Conservation (phyloP, 2,113 vertebrate genomes). For the Salminus brasiliensis region DNA sequence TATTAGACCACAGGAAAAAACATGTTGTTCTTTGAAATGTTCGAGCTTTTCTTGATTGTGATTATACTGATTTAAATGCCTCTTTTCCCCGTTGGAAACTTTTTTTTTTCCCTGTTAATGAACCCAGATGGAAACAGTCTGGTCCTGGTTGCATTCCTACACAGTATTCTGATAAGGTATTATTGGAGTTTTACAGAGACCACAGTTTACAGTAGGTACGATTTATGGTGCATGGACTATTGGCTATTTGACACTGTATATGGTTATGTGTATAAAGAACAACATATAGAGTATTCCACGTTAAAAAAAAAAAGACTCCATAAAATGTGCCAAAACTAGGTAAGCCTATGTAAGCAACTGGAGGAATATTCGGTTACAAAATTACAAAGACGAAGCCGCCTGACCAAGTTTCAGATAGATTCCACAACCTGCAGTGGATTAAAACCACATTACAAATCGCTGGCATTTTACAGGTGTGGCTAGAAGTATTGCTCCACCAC, state of each 20-base stretch:
- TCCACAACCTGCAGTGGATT: constrained; percentile 9
- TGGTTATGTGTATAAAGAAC: constrained; percentile 20
- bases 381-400: background rate
- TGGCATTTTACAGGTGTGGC: constrained; percentile 40
- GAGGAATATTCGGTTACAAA: constrained; percentile 29
- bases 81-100: constrained; percentile 61
- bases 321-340: background rate
- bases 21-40: constrained; percentile 84
- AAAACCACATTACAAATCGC: background rate
- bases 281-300: background rate
- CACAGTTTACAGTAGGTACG: constrained; percentile 43
- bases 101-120: constrained; percentile 75
- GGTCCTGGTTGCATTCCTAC: constrained; percentile 57
- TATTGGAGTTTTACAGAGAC: constrained; percentile 44
- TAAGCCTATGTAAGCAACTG: background rate
- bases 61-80: constrained; percentile 64
- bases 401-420: background rate
- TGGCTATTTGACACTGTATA: constrained; percentile 38
- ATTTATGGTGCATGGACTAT: constrained; percentile 47
- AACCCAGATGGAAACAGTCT: constrained; percentile 79
- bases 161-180: constrained; percentile 47
- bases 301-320: background rate
- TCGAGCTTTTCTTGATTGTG: constrained; percentile 74
- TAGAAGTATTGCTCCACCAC: background rate
- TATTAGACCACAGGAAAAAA: constrained; percentile 86